These are phyloP conservation scores for Henicopernis longicauda DNA, from an alignment of 2,113 vertebrate species.

Conservation along the genomic window DNA sequence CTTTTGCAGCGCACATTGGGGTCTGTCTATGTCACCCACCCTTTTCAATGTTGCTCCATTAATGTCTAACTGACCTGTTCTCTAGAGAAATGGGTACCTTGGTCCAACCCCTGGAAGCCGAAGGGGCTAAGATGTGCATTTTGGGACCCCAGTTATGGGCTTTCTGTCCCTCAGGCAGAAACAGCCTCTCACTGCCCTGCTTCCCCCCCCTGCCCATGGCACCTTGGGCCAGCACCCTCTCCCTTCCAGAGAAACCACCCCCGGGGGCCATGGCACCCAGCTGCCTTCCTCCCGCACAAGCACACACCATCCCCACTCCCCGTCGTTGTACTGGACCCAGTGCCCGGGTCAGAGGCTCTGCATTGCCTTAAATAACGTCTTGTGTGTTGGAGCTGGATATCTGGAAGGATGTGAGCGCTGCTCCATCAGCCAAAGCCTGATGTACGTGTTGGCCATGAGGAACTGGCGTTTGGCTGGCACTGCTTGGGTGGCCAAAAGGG, in stretches of 20 bases:
- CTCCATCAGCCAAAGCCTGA: background rate
- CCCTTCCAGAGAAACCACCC: accelerated
- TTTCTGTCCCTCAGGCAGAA: background rate
- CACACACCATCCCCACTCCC: background rate
- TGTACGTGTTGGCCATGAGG: accelerated
- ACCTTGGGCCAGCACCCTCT: background rate
- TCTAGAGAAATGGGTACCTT: background rate
- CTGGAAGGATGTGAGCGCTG: accelerated
- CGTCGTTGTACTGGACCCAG: background rate
- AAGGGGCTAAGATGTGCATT: background rate
- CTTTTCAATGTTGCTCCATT: background rate
- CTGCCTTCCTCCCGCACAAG: background rate
- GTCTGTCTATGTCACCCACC: background rate
- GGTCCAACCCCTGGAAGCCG: background rate
- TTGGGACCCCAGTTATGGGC: background rate
- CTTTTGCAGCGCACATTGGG: accelerated
- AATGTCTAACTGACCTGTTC: background rate
- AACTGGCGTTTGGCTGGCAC: background rate
- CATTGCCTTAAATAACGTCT: background rate
- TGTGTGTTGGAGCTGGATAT: background rate
- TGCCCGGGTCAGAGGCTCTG: background rate
- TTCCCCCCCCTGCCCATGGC: accelerated
- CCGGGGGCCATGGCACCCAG: accelerated
- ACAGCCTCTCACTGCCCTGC: background rate
- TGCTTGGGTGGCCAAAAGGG: background rate